Base-by-base conservation (phyloP, 2,888 invertebrate genomes). In the Eupeodes latifasciatus region DNA sequence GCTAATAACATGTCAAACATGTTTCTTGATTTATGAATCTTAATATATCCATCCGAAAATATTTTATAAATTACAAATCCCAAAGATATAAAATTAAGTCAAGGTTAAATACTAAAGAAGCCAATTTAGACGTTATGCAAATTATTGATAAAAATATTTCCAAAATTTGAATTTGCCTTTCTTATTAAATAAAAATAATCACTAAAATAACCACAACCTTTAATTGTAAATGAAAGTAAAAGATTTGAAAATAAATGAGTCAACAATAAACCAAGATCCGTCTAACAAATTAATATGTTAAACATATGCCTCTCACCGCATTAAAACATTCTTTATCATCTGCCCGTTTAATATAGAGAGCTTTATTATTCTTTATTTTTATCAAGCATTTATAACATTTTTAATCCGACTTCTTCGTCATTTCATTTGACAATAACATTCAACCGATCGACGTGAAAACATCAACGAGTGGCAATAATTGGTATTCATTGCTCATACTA, bases 241-340 rank as follows among this genome's bases (percentile, higher is more conserved):
- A 16, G 71, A 82, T 67, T 77, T 71, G 51, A 67, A 67, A 67
- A 53, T 53, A 55, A 69, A 69, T 69, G 53, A 69, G 34, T 34
- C 59, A 40, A 36, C 14, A 64, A 12, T 4, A 5, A 3, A 40
- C 40, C 51, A 55, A 78, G 78, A 83, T 83, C 83, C 83, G 83
- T 67, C 55, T 77, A 72, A 51, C 16, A 27, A 82, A 77, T 77
- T 77, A 71, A 57, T 76, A 82, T 71, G 55, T 47, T 40, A 55
- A 49, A 55, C 49, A 51, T 27, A 40, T 40, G 9, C 61, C n/a
- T 40, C 59, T 64, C 19, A 34, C 19, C 44, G 36, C 47, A 9
- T 10, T 19, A 36, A 57, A 72, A 53, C 72, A 84, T 72, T 79
- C 27, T 74, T 40, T 49, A 62, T 49, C 12, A 11, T 59, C 12